These are phyloP conservation scores for Formicarius rufipectus DNA, from an alignment of 2,113 vertebrate species.

Conservation along the genomic window DNA sequence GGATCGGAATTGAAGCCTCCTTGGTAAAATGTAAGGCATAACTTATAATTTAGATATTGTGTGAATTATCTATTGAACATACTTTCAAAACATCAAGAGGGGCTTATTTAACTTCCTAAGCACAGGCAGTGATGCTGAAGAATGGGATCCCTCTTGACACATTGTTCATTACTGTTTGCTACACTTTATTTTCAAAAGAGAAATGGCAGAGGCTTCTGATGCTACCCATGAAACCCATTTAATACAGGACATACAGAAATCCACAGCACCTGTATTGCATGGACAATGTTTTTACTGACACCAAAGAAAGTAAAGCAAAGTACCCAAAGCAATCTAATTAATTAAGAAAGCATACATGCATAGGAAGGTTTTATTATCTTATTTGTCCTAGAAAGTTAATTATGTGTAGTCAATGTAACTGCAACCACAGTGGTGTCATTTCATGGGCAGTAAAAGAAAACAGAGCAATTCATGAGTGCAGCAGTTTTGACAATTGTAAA, in stretches of 20 bases:
- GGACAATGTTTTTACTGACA: not conserved
- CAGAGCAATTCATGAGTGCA: not conserved
- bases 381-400: conserved; percentile 22
- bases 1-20: not conserved
- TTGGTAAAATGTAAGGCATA: not conserved
- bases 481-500: not conserved
- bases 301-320: not conserved
- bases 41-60: not conserved
- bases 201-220: not conserved
- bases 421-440: not conserved
- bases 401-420: not conserved
- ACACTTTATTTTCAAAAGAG: not conserved
- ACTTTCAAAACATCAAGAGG: not conserved
- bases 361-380: not conserved
- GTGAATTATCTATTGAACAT: not conserved
- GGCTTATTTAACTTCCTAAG: not conserved
- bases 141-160: not conserved
- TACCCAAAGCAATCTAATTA: not conserved
- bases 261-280: not conserved
- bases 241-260: not conserved
- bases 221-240: not conserved
- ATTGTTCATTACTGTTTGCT: not conserved
- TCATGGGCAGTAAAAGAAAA: not conserved
- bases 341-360: not conserved
- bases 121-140: not conserved